phyloP scores from a whole-genome alignment of 2,888 invertebrate genomes.

The Cantharis rufa region DNA sequence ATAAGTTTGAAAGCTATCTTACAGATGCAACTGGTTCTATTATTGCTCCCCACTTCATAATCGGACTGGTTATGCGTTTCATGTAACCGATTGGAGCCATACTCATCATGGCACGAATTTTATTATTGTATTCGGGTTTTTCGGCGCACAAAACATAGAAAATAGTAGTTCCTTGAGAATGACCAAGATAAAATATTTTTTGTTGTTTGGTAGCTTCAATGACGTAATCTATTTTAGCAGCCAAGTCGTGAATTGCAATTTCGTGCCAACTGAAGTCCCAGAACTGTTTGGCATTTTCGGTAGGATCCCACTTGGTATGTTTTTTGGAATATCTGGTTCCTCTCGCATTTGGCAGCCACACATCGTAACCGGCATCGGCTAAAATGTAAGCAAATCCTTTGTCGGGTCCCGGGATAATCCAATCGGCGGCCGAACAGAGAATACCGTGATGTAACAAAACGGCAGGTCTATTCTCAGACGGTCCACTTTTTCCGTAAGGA shows the following conservation, averaged over 20 bases:
- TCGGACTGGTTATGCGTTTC: slow-evolving; percentile 29
- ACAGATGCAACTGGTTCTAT: slow-evolving; percentile 64
- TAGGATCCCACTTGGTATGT: slow-evolving; percentile 51
- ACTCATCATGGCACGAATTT: slow-evolving; percentile 63
- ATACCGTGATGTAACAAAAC: slow-evolving; percentile 59
- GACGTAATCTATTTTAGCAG: slow-evolving; percentile 75
- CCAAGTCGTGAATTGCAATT: slow-evolving; percentile 75
- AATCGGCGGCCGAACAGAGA: slow-evolving; percentile 56
- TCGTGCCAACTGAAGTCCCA: slow-evolving; percentile 71
- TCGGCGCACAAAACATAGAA: slow-evolving; percentile 17
- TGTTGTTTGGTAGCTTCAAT: slow-evolving; percentile 41
- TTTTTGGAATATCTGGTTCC: slow-evolving; percentile 63
- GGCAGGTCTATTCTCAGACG: slow-evolving; percentile 48
- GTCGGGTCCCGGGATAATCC: slow-evolving; percentile 57
- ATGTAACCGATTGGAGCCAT: slow-evolving; percentile 70
- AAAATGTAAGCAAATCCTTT: slow-evolving; percentile 55
- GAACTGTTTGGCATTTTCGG: slow-evolving; percentile 23
- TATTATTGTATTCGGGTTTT: slow-evolving; percentile 16
- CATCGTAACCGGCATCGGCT: slow-evolving; percentile 49
- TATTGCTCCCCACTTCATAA: slow-evolving; percentile 57
- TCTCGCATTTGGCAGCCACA: slow-evolving; percentile 65
- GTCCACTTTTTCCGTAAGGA: slow-evolving; percentile 17
- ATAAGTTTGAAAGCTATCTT: slow-evolving; percentile 68
- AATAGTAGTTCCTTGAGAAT: slow-evolving; percentile 25
- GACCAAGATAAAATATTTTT: slow-evolving; percentile 26